Conservation (phyloP, 2,888 invertebrate genomes). For the Nymphalis c-album region DNA sequence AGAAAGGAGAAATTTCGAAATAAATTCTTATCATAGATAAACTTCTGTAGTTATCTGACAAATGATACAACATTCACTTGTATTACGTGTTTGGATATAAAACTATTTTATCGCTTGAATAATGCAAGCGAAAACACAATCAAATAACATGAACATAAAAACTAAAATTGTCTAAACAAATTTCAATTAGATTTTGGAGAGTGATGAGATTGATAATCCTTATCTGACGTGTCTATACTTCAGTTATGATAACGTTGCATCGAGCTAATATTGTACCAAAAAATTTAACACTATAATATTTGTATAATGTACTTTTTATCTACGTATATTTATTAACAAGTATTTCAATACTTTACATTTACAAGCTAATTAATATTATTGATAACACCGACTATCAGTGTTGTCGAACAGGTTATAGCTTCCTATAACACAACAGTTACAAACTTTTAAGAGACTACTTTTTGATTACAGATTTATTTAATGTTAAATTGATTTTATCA, state of each 20-base stretch:
- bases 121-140: background rate
- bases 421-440: too few species aligned
- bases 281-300: background rate
- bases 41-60: conserved; percentile 23
- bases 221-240: conserved; percentile 25
- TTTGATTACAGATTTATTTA: too few species aligned
- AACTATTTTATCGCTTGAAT: conserved; percentile 5
- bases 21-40: conserved; percentile 26
- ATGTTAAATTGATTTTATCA: too few species aligned
- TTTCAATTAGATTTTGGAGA: conserved; percentile 4
- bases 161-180: background rate
- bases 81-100: conserved; percentile 26
- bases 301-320: conserved; percentile 12
- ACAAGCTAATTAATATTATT: background rate
- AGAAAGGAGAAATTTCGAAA: conserved; percentile 29
- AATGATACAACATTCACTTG: conserved; percentile 30
- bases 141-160: conserved; percentile 1
- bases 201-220: conserved; percentile 21
- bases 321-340: background rate
- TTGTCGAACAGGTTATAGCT: too few species aligned
- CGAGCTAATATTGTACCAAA: conserved; percentile 18
- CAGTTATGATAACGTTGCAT: conserved; percentile 19
- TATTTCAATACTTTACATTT: background rate
- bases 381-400: too few species aligned
- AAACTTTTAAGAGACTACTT: too few species aligned